Evolutionary conservation across 1,140 invertebrate genomes (phyloP).

Genomic region (Pomacea maculata): DNA sequence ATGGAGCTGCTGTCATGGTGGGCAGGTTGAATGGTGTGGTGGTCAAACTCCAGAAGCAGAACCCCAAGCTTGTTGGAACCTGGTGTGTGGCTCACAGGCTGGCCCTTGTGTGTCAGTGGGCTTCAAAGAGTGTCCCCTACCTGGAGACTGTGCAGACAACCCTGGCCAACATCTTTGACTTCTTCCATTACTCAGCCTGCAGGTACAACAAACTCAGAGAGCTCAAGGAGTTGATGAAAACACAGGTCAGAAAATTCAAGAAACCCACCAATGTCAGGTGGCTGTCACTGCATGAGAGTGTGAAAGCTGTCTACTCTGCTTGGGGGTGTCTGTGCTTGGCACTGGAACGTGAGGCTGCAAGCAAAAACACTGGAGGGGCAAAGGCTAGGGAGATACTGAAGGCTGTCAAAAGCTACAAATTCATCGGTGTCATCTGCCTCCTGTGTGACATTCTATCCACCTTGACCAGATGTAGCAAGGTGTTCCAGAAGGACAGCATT

Average conservation of each 20-base stretch:
- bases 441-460: no score
- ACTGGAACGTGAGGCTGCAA: slow-evolving; percentile 23
- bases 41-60: slow-evolving; percentile 12
- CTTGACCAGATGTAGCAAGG: no score
- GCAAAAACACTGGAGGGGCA: slow-evolving; percentile 5
- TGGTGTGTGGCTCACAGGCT: slow-evolving; percentile 22
- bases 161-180: neutral
- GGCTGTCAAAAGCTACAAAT: slow-evolving; percentile 17
- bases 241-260: slow-evolving; percentile 23
- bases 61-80: neutral
- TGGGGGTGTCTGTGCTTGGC: neutral
- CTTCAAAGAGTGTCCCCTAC: slow-evolving; percentile 20
- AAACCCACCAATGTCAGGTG: slow-evolving; percentile 26
- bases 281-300: slow-evolving; percentile 21
- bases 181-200: slow-evolving; percentile 21
- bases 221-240: slow-evolving; percentile 19
- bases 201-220: slow-evolving; percentile 23
- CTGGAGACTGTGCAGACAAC: slow-evolving; percentile 15
- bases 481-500: no score
- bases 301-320: slow-evolving; percentile 15
- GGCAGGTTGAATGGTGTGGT: slow-evolving; percentile 14
- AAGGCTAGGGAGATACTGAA: slow-evolving; percentile 12
- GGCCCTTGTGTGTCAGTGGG: slow-evolving; percentile 18
- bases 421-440: slow-evolving; percentile 5
- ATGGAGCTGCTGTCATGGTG: slow-evolving; percentile 22